These are phyloP conservation scores for Priocnemis perturbator DNA, from an alignment of 2,888 invertebrate species.

Conservation along the genomic window DNA sequence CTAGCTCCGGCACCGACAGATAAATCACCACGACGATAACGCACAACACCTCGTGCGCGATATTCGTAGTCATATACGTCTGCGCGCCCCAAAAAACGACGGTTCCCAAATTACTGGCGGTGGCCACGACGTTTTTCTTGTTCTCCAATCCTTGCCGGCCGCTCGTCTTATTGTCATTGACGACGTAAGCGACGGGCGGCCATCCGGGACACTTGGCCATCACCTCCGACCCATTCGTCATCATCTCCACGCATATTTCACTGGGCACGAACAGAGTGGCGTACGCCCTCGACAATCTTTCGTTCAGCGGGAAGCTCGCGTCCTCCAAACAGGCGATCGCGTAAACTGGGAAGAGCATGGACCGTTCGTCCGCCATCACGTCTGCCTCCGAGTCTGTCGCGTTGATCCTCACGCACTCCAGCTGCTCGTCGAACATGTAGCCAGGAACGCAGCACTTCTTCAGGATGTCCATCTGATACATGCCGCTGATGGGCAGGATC, in stretches of 20 bases:
- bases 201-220: constrained; percentile 44
- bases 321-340: constrained; percentile 2
- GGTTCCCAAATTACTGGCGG: constrained; percentile 34
- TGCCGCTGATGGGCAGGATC: not conserved
- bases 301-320: not conserved
- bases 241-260: constrained; percentile 46
- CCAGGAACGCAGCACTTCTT: constrained; percentile 53
- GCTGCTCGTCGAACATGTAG: constrained; percentile 42
- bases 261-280: constrained; percentile 3
- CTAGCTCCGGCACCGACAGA: constrained; percentile 54
- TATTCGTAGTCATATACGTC: constrained; percentile 63
- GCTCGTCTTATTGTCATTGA: not conserved
- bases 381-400: constrained; percentile 3
- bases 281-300: not conserved
- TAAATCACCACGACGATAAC: constrained; percentile 58
- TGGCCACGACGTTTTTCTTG: not conserved
- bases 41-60: constrained; percentile 60
- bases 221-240: constrained; percentile 52
- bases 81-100: constrained; percentile 63
- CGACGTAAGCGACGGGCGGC: not conserved
- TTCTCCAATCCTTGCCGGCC: not conserved
- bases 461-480: constrained; percentile 29
- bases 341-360: constrained; percentile 4
- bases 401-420: constrained; percentile 38
- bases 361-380: not conserved